Base-by-base conservation (phyloP, 2,797 vertebrate genomes). In the Percopsis omiscomaycus region DNA sequence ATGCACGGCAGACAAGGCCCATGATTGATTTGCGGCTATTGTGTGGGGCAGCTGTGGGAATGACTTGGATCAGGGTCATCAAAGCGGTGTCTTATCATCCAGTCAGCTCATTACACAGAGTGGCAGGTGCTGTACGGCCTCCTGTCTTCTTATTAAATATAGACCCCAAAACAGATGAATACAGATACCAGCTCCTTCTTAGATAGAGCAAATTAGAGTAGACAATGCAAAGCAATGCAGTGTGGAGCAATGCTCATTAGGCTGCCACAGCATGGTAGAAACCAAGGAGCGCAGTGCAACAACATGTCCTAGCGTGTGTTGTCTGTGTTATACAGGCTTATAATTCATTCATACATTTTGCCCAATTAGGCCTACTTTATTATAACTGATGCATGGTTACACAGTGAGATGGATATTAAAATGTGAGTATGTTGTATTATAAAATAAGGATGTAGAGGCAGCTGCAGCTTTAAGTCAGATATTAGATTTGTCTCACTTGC, bases 231-330 rank as follows among this genome's bases (percentile, higher is more conserved):
- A 89, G 86, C 81, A 81, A 66, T 71, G 49, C 84, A 78, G 74
- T 80, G 78, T 84, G 85, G 75, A 66, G 80, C 71, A 79, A 79
- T 85, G 81, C 82, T 89, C 88, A 89, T 89, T 91, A 89, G 73
- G 80, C 66, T 56, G 5, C 58, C 58, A 37, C 78, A 77, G 68
- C 74, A 59, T 64, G 75, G 75, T 75, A 74, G 75, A 84, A 83
- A 68, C 81, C 74, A 62, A 82, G 59, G 59, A 77, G 72, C 69
- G 75, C 79, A 74, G 53, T 80, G 71, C 80, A 74, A 46, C 68
- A 64, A 66, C 74, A 67, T 80, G 79, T 63, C 74, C 77, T 68
- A 75, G 47, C 62, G 68, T 74, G 61, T 68, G 73, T 74, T 78
- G 67, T 67, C 59, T 68, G 68, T 80, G 83, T 79, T 85, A 42